A percentile compares a stretch with the other conserved stretches of the same genome.
Evolutionary conservation across 2,113 vertebrate genomes (phyloP).

Genomic region (Typhlomys cinereus): DNA sequence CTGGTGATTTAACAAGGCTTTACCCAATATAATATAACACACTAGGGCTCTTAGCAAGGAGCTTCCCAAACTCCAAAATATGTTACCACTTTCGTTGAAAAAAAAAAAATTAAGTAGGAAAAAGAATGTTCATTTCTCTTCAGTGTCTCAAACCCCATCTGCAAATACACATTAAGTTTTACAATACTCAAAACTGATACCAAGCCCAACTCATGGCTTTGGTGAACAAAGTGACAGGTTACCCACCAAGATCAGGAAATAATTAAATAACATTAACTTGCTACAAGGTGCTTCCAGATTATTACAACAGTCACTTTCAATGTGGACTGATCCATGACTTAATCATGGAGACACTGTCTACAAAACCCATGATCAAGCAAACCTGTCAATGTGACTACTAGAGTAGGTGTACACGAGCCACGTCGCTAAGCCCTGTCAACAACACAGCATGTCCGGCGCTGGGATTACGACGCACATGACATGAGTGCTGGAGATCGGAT

Average conservation of each 20-base stretch:
- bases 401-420: not conserved
- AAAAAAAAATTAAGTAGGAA: not conserved
- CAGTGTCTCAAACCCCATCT: not conserved
- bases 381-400: not conserved
- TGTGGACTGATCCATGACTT: not conserved
- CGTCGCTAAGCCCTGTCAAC: not conserved
- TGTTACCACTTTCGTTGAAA: not conserved
- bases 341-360: not conserved
- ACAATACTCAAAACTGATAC: not conserved
- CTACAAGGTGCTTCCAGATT: not conserved
- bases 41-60: not conserved
- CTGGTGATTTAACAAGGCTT: not conserved
- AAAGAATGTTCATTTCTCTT: conserved; percentile 8
- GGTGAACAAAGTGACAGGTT: not conserved
- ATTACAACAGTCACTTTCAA: not conserved
- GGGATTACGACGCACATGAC: too few relatives aligned
- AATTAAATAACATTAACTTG: not conserved
- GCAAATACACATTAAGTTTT: not conserved
- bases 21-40: not conserved
- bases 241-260: not conserved
- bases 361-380: not conserved
- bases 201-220: not conserved
- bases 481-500: too few relatives aligned
- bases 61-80: not conserved
- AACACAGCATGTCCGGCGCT: too few relatives aligned